Conservation (phyloP, 2,797 vertebrate species). For the Lates japonicus region DNA sequence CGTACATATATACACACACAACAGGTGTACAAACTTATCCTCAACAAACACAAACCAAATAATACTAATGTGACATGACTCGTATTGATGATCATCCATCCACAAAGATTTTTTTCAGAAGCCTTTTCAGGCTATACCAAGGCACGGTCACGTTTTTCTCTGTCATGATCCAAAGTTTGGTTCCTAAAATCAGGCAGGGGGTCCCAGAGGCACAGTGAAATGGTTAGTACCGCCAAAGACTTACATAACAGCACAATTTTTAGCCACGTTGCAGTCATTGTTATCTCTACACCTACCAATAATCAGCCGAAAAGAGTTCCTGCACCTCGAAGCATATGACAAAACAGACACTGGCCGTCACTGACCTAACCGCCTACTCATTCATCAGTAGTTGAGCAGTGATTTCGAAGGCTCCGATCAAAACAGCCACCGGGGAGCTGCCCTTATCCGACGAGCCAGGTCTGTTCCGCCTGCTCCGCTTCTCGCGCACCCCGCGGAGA, state of each 20-base stretch:
- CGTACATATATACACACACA: background rate
- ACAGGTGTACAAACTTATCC: background rate
- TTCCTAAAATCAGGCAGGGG: background rate
- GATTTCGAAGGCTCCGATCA: background rate
- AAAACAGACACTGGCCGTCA: background rate
- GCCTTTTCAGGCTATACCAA: background rate
- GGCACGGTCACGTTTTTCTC: background rate
- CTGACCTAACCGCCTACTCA: background rate
- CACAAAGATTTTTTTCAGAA: background rate
- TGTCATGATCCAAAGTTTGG: background rate
- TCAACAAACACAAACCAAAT: constrained; percentile 18
- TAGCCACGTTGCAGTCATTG: constrained; percentile 31
- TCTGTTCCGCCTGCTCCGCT: constrained; percentile 76
- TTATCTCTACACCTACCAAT: background rate
- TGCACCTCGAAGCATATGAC: background rate
- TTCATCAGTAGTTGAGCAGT: background rate
- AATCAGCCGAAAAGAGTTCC: background rate
- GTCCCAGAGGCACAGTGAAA: background rate
- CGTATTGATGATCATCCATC: background rate
- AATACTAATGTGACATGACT: background rate
- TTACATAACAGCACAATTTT: constrained; percentile 25
- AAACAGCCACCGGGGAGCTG: constrained; percentile 78
- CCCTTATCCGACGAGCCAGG: constrained; percentile 87
- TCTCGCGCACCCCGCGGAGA: constrained; percentile 69
- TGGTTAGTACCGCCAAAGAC: background rate